Percentiles rank a stretch among this genome's conserved stretches.
These are phyloP conservation scores for Mormyrops attenuatus DNA, from an alignment of 2,797 vertebrate species.

Conservation along the genomic window DNA sequence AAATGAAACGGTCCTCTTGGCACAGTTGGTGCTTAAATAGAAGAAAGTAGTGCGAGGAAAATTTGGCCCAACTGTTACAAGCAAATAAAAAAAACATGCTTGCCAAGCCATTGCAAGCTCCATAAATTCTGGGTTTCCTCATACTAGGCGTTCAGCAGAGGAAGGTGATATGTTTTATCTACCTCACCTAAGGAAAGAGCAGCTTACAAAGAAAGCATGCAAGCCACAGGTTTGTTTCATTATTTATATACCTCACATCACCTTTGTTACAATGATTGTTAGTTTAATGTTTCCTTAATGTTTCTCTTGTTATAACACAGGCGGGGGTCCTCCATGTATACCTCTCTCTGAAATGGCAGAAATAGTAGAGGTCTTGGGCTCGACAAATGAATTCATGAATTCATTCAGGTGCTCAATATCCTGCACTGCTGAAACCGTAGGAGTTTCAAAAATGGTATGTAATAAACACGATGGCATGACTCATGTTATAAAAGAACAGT, in stretches of 20 bases:
- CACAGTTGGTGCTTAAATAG: background rate
- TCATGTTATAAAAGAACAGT: background rate
- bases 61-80: background rate
- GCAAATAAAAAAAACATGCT: background rate
- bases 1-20: background rate
- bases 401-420: background rate
- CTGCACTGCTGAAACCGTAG: background rate
- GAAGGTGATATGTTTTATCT: background rate
- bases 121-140: background rate
- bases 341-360: background rate
- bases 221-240: background rate
- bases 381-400: background rate
- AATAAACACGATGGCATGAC: background rate
- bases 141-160: background rate
- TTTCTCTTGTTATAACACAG: background rate
- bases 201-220: background rate
- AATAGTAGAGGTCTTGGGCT: background rate
- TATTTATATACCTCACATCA: background rate
- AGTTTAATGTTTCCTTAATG: background rate
- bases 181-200: background rate
- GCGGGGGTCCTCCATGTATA: background rate
- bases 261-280: background rate
- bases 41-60: background rate
- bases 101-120: background rate
- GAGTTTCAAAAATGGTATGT: background rate